phyloP scores from a whole-genome alignment of 2,888 invertebrate genomes.

The Pseudococcus viburni region DNA sequence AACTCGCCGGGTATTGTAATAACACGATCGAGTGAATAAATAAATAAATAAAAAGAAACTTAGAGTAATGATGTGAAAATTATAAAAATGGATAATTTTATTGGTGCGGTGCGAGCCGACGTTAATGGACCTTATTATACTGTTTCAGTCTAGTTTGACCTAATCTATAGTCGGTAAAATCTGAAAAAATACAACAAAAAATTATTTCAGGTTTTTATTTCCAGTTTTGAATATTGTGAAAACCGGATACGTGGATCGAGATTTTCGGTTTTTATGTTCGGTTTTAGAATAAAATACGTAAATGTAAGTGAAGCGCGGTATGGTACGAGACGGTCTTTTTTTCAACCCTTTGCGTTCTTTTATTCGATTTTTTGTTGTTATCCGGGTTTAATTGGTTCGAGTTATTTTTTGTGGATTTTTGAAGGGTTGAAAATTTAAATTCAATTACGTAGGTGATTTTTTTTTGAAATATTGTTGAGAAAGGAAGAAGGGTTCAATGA shows the following conservation, averaged over 20 bases:
- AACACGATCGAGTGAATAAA: neutral
- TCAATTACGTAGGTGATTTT: no score
- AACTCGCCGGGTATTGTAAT: neutral
- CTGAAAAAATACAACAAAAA: constrained; percentile 52
- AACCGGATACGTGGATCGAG: constrained; percentile 40
- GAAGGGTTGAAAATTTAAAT: no score
- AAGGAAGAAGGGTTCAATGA: no score
- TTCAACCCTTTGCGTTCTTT: neutral
- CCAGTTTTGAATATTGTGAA: constrained; percentile 54
- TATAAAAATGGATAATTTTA: constrained; percentile 52
- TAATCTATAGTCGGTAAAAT: constrained; percentile 52
- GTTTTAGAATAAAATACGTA: neutral
- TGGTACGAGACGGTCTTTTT: neutral
- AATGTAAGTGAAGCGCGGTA: neutral
- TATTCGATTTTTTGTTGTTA: neutral
- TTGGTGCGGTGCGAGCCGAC: constrained; percentile 26
- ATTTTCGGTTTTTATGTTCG: constrained; percentile 34
- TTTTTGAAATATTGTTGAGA: no score
- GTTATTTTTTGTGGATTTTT: no score
- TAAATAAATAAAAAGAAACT: neutral
- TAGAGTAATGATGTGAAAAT: constrained; percentile 46
- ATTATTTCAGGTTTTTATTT: constrained; percentile 56
- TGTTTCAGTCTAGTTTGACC: constrained; percentile 32
- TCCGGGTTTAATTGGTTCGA: no score
- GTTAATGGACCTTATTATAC: constrained; percentile 54